Evolutionary conservation across 1,140 invertebrate genomes (phyloP), one percentile per base, ranked within the genome.

Genomic region (Periplaneta americana): DNA sequence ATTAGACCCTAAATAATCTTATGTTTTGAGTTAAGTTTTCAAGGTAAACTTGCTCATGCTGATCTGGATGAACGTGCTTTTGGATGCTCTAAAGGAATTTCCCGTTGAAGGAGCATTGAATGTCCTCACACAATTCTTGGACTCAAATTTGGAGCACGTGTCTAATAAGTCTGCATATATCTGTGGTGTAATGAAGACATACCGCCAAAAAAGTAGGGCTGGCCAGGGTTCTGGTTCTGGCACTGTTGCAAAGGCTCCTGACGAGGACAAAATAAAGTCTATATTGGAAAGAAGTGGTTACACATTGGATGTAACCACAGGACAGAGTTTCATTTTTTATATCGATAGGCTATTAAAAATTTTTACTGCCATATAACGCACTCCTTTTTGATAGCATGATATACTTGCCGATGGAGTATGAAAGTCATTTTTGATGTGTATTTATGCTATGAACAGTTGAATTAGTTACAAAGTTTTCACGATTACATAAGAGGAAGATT

Each of bases 121-220:
- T 91, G 96, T 98, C 86, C 91, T 98, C 86, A 96, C 95, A 88
- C 96, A 98, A 91, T 98, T 99, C 91, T 92, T 98, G 85, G 97
- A 98, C 89, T 98, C 96, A 86, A 98, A 98, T 92, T 91, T 99
- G 87, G 97, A 98, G 91, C 97, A 99, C 93, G 98, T 99, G 86
- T 97, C 96, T 84, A 99, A 99, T 91, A 99, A 99, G 92, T 98
- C 97, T 89, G 97, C 98, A 86, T 99, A 96, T 90, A 91, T 99
- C 85, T 99, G 97, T 91, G 97, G 98, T 87, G 96, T 98, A 85
- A 98, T 99, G 97, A 99, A 99, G 91, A 98, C 97, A 83, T 98
- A 98, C 91, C 92, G 96, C 87, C 97, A 98, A 90, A 98, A 98
- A 89, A 96, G 93, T 89, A 91, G 95, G 85, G 94, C 94, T 85